Conservation (phyloP, 2,888 invertebrate genomes). For the Hofmannophila pseudospretella region DNA sequence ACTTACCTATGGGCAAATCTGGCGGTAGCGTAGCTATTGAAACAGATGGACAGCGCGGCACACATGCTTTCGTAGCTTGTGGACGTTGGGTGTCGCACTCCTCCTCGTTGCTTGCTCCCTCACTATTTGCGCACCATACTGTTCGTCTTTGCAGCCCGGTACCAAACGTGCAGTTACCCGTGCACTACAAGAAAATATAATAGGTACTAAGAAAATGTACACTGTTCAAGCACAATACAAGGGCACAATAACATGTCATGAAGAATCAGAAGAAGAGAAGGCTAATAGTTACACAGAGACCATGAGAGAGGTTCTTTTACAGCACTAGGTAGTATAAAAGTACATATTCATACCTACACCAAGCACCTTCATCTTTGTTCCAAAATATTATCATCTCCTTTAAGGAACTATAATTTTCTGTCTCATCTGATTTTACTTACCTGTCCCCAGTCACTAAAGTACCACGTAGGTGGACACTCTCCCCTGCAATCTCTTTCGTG, state of each 20-base stretch:
- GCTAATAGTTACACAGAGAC: too few species aligned
- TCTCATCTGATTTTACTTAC: too few species aligned
- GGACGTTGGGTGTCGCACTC: constrained; percentile 56
- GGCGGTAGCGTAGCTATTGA: constrained; percentile 25
- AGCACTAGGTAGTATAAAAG: too few species aligned
- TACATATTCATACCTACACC: too few species aligned
- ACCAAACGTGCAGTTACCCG: constrained; percentile 47
- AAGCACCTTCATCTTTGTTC: too few species aligned
- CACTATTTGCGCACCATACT: constrained; percentile 65
- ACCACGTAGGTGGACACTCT: constrained; percentile 83
- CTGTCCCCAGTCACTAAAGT: constrained; percentile 85
- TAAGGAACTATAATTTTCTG: too few species aligned
- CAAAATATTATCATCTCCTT: too few species aligned
- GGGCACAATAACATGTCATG: too few species aligned
- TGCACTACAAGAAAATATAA: constrained; percentile 47
- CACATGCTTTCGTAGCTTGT: constrained; percentile 39
- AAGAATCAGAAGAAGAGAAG: too few species aligned
- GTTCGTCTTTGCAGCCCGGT: constrained; percentile 66
- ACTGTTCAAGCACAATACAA: too few species aligned
- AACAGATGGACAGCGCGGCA: constrained; percentile 25
- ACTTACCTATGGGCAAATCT: constrained; percentile 38
- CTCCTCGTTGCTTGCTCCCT: constrained; percentile 30
- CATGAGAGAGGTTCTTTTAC: too few species aligned
- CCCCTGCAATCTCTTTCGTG: constrained; percentile 79
- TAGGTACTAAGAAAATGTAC: too few species aligned